A percentile compares a stretch with the other conserved stretches of the same genome.
phyloP scores from a whole-genome alignment of 2,888 invertebrate species.

The Rhagophthalmus giganteus region DNA sequence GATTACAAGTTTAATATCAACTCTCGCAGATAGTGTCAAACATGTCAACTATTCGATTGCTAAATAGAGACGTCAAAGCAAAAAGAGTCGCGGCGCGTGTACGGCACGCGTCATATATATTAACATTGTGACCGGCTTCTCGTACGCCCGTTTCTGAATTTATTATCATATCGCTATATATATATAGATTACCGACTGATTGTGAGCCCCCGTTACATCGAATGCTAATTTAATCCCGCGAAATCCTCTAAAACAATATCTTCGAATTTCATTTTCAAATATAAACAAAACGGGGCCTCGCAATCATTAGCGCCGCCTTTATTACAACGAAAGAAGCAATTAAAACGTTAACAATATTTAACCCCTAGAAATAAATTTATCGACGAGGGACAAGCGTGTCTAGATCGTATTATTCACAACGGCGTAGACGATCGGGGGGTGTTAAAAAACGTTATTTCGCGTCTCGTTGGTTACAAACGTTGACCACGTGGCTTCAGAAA shows the following conservation, averaged over 20 bases:
- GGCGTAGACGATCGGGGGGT: conserved; percentile 40
- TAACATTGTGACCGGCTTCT: conserved; percentile 47
- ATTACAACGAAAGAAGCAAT: neutral
- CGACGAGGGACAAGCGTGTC: conserved; percentile 25
- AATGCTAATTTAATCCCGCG: conserved; percentile 42
- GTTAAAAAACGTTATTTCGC: conserved; percentile 56
- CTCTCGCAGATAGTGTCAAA: conserved; percentile 46
- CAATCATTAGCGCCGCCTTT: too few relatives aligned
- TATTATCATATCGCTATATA: conserved; percentile 36
- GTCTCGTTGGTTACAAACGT: conserved; percentile 52
- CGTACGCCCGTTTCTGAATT: conserved; percentile 26
- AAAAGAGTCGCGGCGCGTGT: conserved; percentile 37
- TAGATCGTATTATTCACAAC: conserved; percentile 25
- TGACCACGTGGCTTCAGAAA: conserved; percentile 51
- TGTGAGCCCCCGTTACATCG: conserved; percentile 43
- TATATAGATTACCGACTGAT: too few relatives aligned
- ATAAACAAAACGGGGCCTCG: too few relatives aligned
- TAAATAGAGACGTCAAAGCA: conserved; percentile 47
- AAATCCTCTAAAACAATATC: too few relatives aligned
- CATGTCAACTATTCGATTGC: conserved; percentile 41
- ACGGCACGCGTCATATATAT: conserved; percentile 48
- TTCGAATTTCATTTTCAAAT: too few relatives aligned
- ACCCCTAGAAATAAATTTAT: conserved; percentile 21
- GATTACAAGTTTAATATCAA: conserved; percentile 36
- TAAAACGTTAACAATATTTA: conserved; percentile 2